phyloP scores from a whole-genome alignment of 1,140 invertebrate species.

The Ceratina calcarata region DNA sequence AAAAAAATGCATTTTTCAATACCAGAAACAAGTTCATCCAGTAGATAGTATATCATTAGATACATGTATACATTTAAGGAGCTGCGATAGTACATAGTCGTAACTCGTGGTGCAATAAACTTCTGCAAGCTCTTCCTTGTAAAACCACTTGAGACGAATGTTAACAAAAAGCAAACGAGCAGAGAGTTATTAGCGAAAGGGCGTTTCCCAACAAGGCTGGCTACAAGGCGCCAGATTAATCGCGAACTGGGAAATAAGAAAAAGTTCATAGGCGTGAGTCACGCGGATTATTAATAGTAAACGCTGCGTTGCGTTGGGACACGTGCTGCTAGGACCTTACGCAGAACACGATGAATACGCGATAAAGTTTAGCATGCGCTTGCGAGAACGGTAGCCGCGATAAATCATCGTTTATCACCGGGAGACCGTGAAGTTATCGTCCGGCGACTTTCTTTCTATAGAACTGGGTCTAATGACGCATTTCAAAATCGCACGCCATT shows the following conservation, averaged over 20 bases:
- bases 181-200: constrained; percentile 17
- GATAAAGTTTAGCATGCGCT: too few species aligned
- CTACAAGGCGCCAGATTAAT: constrained; percentile 1
- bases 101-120: constrained; percentile 5
- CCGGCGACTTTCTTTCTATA: constrained; percentile 28
- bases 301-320: constrained; percentile 35
- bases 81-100: too few species aligned
- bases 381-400: constrained; percentile 32
- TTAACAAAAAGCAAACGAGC: background rate
- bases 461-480: constrained; percentile 35
- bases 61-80: too few species aligned
- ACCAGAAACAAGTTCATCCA: background rate
- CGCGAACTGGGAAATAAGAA: background rate
- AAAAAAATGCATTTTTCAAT: background rate
- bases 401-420: constrained; percentile 60
- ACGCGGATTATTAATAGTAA: constrained; percentile 41
- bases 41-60: background rate
- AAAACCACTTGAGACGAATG: background rate
- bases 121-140: background rate
- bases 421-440: constrained; percentile 36
- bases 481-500: constrained; percentile 27
- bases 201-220: background rate
- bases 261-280: constrained; percentile 33
- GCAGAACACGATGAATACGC: background rate
- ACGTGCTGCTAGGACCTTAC: constrained; percentile 48